Base-by-base conservation (phyloP, 2,113 vertebrate species). In the Ctenomys sociabilis region DNA sequence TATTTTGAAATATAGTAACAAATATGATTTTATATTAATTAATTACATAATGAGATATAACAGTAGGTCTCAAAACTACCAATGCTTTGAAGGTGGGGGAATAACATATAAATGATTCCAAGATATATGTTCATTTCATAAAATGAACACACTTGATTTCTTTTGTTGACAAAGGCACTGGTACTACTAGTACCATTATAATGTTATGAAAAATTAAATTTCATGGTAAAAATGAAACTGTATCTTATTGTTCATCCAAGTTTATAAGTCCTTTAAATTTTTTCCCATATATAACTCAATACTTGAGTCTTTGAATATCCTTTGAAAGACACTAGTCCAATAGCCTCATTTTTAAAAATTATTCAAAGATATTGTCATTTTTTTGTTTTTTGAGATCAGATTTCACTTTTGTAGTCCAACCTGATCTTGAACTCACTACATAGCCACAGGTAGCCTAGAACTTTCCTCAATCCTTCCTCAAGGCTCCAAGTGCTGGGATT, bases 191-290 rank as follows among this genome's bases (percentile, higher is more conserved):
- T 93, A 40, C 17, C 30, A 40, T 82, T 35, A 37, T 59, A 90
- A 85, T 35, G 82, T 26, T 45, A 88, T 3, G n/a, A 88, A 66
- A 66, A 66, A 30, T 82, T 77, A 75, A 77, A 77, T 88, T 95
- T 91, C 37, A 85, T 11, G 54, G 24, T 68, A 87, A 94, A 90
- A 75, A 81, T 35, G 61, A 89, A 81, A 28, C 85, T 30, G 1
- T 81, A 59, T 92, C 80, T 94, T 85, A 45, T 64, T 92, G 85
- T 43, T 30, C 30, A 63, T 30, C 3, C 32, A 91, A 45, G 35
- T 78, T 82, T 89, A 92, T 16, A 78, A 88, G 17, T 6, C 4
- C 59, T 11, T 92, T 96, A n/a, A 95, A 89, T 75, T 89, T 37
- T 88, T 35, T 26, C 22, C 30, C 52, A 91, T 52, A 63, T 54